A percentile compares a stretch with the other conserved stretches of the same genome.
Evolutionary conservation across 2,113 vertebrate genomes (phyloP).

Genomic region (Crotalus horridus): DNA sequence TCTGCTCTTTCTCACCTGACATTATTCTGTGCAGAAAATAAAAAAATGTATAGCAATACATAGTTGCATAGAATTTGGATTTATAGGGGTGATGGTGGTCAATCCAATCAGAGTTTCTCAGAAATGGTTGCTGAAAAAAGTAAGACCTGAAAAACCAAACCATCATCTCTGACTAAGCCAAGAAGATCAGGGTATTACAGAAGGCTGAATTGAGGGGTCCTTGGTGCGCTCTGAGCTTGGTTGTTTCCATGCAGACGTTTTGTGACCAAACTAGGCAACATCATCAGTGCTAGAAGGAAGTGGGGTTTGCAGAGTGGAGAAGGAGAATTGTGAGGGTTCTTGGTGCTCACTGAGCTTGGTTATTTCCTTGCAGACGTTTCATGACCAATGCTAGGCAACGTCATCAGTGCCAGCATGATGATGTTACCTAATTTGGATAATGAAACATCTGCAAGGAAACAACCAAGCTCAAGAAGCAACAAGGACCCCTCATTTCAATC

Average conservation of each 20-base stretch:
- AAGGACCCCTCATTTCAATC: not conserved
- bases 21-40: too few relatives aligned
- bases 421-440: not conserved
- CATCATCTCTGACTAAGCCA: not conserved
- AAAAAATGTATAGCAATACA: not conserved
- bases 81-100: not conserved
- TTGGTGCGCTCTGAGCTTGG: too few relatives aligned
- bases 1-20: too few relatives aligned
- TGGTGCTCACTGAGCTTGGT: too few relatives aligned
- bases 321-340: too few relatives aligned
- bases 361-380: too few relatives aligned
- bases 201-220: not conserved
- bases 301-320: too few relatives aligned
- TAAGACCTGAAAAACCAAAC: not conserved
- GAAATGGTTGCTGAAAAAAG: not conserved
- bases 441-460: not conserved
- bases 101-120: not conserved
- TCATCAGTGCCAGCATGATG: too few relatives aligned
- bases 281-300: too few relatives aligned
- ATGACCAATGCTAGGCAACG: too few relatives aligned
- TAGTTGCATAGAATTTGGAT: not conserved
- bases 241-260: too few relatives aligned
- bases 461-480: not conserved
- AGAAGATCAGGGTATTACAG: not conserved
- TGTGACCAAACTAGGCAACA: too few relatives aligned